Base-by-base conservation (phyloP, 2,888 invertebrate genomes). In the Calliopum simillimum region DNA sequence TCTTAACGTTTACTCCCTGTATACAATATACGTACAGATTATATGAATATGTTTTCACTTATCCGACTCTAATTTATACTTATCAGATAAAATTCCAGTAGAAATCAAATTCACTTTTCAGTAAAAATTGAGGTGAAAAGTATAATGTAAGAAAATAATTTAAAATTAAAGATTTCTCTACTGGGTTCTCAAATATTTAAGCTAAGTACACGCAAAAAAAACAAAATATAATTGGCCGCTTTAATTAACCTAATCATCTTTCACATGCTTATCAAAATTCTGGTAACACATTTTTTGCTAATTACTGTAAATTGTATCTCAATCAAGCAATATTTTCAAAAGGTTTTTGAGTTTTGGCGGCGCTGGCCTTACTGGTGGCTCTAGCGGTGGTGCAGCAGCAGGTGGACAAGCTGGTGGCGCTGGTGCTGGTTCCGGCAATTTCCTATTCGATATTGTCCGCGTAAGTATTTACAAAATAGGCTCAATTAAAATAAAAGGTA, bases 391-490 rank as follows among this genome's bases (percentile, higher is more conserved):
- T 23, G 46, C 73, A 1, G 89, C 85, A 68, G 86, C 87, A 5
- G 89, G 84, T 69, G 86, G 87, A n/a, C n/a, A n/a, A 21, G 89
- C 88, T 73, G 84, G 83, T 56, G 88, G 89, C 61, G 85, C 83
- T 70, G 85, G 84, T n/a, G 93, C 92, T 75, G 94, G 94, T 68
- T 94, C 94, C 64, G 95, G 95, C 74, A 95, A 95, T 88, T 94
- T 95, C 89, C 89, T 95, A 77, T 94, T 95, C 87, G 95, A 95
- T 86, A 92, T 94, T 84, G 93, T 95, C 86, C 90, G 95, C 90
- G 95, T 95, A 88, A 93, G 93, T 89, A 79, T 62, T 55, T 21
- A 46, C 5, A 33, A 5, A 33, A 12, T 6, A 16, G 5, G 33
- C 13, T 58, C 3, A 33, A 8, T 4, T 5, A 33, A n/a, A n/a